These are phyloP conservation scores for Trichopoda pennipes DNA, from an alignment of 2,888 invertebrate species.

Conservation along the genomic window DNA sequence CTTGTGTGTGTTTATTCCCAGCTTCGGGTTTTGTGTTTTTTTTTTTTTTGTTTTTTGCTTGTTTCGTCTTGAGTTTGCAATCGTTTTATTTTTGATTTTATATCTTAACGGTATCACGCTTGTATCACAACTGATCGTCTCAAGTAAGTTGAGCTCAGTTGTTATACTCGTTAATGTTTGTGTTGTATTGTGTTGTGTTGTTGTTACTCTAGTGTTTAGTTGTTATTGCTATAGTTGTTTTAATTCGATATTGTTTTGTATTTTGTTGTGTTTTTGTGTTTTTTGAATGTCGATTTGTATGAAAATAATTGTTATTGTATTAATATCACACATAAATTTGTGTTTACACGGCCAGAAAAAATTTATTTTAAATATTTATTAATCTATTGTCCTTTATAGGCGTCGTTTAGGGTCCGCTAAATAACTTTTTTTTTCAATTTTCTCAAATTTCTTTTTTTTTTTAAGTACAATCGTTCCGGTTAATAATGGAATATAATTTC, in stretches of 20 bases:
- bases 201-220: constrained; percentile 7
- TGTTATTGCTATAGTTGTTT: constrained; percentile 19
- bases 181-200: constrained; percentile 11
- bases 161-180: constrained; percentile 58
- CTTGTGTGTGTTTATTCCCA: background rate
- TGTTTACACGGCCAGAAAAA: constrained; percentile 14
- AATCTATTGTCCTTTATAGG: too few relatives aligned
- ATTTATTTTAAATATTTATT: too few relatives aligned
- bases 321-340: constrained; percentile 38
- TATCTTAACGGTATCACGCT: constrained; percentile 75
- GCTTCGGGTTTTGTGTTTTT: constrained; percentile 8
- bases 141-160: constrained; percentile 67
- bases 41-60: background rate
- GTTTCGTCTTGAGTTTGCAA: constrained; percentile 4
- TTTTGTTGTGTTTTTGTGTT: constrained; percentile 11
- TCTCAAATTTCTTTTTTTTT: too few relatives aligned
- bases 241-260: constrained; percentile 27
- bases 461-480: too few relatives aligned
- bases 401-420: too few relatives aligned
- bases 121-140: constrained; percentile 76
- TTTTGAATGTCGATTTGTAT: constrained; percentile 36
- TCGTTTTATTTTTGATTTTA: constrained; percentile 10
- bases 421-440: too few relatives aligned
- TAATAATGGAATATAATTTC: too few relatives aligned
- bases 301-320: constrained; percentile 34